phyloP scores from a whole-genome alignment of 2,797 vertebrate genomes.

The Rhinichthys osculus region DNA sequence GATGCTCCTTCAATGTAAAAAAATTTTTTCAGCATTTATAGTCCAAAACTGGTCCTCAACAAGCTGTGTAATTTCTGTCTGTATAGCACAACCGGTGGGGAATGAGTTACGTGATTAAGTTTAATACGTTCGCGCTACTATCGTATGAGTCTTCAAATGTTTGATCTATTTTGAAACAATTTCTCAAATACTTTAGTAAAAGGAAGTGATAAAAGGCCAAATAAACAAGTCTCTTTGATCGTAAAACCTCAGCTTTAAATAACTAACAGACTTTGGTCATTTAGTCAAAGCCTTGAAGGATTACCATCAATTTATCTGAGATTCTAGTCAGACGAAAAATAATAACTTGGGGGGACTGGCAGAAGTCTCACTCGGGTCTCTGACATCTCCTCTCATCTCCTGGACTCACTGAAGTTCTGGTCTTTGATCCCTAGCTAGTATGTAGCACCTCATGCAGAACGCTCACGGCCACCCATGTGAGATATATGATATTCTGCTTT shows the following conservation, averaged over 20 bases:
- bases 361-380: neutral
- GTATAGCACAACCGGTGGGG: neutral
- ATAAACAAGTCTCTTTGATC: neutral
- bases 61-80: neutral
- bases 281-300: neutral
- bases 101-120: neutral
- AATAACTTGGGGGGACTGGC: neutral
- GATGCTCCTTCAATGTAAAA: neutral
- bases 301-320: neutral
- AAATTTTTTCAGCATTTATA: neutral
- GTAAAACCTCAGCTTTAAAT: neutral
- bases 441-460: conserved; percentile 22
- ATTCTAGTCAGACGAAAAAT: neutral
- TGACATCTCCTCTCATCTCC: conserved; percentile 1
- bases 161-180: neutral
- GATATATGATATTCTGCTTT: conserved; percentile 5
- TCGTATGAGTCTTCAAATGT: neutral
- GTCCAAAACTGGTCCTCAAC: neutral
- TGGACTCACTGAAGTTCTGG: neutral
- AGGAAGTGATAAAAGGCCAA: neutral
- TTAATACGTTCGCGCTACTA: neutral
- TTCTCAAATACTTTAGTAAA: neutral
- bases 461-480: neutral
- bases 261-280: neutral
- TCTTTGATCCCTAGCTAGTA: conserved; percentile 32